Evolutionary conservation across 2,888 invertebrate species (phyloP).

Genomic region (Drosophila kuntzei): DNA sequence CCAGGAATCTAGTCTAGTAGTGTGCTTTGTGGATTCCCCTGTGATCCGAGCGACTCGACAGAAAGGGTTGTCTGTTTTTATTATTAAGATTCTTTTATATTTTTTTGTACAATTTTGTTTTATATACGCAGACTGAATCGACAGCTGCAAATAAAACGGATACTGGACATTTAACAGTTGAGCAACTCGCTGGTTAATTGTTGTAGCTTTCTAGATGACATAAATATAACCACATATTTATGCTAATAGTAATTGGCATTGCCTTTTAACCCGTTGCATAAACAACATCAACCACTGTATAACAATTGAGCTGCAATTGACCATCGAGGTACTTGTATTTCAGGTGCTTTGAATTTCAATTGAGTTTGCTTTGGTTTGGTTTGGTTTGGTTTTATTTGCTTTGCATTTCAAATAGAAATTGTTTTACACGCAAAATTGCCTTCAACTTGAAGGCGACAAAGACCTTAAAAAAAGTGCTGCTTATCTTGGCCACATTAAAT

Average conservation of each 20-base stretch:
- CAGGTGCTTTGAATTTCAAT: conserved; percentile 75
- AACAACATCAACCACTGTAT: conserved; percentile 4
- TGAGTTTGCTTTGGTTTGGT: conserved; percentile 9
- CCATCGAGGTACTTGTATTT: conserved; percentile 35
- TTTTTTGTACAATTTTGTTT: too few relatives aligned
- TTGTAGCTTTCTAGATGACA: background rate
- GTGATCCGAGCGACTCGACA: too few relatives aligned
- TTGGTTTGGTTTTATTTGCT: conserved; percentile 42
- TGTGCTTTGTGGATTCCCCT: too few relatives aligned
- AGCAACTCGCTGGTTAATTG: background rate
- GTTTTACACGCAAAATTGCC: conserved; percentile 37
- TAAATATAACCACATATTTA: background rate
- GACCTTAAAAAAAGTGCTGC: conserved; percentile 13
- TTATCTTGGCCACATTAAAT: conserved; percentile 27
- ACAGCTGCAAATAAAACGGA: too few relatives aligned
- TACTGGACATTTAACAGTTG: background rate
- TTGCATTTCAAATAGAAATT: conserved; percentile 69
- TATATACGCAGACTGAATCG: too few relatives aligned
- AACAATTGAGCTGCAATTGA: conserved; percentile 23
- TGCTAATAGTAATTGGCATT: conserved; percentile 46
- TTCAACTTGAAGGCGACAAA: conserved; percentile 67
- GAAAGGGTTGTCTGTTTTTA: too few relatives aligned
- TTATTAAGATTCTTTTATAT: too few relatives aligned
- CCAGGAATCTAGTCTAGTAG: too few relatives aligned
- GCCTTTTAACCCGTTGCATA: conserved; percentile 49